These are phyloP conservation scores for Halcyon leucocephala DNA, from an alignment of 2,797 vertebrate genomes.

Conservation along the genomic window DNA sequence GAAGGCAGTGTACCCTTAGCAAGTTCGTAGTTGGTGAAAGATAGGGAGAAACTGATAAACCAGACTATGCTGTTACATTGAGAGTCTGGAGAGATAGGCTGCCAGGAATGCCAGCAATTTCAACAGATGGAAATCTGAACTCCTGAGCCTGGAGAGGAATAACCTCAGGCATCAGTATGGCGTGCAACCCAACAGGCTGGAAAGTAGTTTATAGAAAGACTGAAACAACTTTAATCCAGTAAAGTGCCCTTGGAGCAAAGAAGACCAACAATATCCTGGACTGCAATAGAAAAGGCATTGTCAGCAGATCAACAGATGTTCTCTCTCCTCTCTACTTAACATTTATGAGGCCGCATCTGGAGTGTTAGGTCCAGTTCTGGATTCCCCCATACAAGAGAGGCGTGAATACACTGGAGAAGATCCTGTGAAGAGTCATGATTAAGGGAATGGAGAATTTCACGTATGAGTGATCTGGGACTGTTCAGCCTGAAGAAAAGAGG, in stretches of 20 bases:
- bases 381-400: neutral
- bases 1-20: too few species aligned
- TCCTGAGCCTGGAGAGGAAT: neutral
- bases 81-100: neutral
- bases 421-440: too few species aligned
- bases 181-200: neutral
- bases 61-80: neutral
- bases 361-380: neutral
- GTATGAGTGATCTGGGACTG: too few species aligned
- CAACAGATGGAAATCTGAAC: neutral
- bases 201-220: neutral
- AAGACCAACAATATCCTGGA: neutral
- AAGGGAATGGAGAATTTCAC: too few species aligned
- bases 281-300: neutral
- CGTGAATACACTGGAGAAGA: neutral
- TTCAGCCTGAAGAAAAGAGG: neutral
- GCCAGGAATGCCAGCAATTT: neutral
- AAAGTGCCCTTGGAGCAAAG: neutral
- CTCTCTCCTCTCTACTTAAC: too few species aligned
- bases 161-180: neutral
- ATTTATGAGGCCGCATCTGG: too few species aligned
- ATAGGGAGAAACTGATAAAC: too few species aligned
- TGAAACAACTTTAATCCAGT: neutral
- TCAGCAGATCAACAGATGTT: neutral
- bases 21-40: too few species aligned